Conservation (phyloP, 2,113 vertebrate species). For the Oenanthe oenanthe region DNA sequence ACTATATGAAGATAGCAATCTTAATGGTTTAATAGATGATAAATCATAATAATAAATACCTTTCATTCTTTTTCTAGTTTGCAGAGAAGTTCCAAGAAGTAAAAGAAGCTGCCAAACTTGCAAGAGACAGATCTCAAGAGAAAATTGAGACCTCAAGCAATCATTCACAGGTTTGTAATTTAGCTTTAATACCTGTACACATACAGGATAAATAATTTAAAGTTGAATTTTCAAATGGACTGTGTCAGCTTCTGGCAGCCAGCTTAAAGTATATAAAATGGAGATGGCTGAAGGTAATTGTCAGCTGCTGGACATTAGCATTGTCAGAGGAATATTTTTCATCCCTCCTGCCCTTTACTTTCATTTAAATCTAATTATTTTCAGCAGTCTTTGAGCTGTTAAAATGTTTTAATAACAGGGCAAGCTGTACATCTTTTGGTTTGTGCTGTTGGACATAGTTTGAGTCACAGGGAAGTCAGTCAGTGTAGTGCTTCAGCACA, state of each 20-base stretch:
- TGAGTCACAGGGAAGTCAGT: neutral
- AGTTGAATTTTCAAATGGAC: neutral
- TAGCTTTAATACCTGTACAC: neutral
- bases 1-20: neutral
- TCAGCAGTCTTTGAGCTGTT: neutral
- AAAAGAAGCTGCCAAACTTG: constrained; percentile 91
- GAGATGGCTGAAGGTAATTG: neutral
- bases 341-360: neutral
- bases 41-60: neutral
- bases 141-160: constrained; percentile 90
- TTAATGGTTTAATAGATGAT: neutral
- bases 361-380: neutral
- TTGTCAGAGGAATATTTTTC: constrained; percentile 19
- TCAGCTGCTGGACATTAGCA: neutral
- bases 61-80: constrained; percentile 82
- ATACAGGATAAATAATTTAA: neutral
- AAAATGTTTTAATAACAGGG: neutral
- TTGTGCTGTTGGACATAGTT: neutral
- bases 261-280: neutral
- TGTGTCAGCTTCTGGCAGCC: neutral
- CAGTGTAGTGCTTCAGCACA: neutral
- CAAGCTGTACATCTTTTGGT: neutral
- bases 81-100: constrained; percentile 98
- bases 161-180: constrained; percentile 87
- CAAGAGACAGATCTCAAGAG: constrained; percentile 94